phyloP scores from a whole-genome alignment of 92 coral and sea anemone genomes.

The Phenganax stokvisi region DNA sequence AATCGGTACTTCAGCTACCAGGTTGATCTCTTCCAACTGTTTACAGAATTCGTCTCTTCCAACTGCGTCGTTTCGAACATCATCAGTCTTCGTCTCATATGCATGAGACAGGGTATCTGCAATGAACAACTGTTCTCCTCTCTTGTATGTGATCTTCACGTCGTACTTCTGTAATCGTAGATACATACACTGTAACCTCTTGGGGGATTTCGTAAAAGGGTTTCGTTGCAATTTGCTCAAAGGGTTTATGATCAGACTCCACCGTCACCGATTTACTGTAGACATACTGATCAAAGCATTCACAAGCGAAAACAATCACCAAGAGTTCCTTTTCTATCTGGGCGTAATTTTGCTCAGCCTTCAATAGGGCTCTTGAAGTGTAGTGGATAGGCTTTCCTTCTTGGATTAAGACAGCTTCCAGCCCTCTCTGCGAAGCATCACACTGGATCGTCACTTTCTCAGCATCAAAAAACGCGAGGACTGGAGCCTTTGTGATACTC shows the following conservation, averaged over 20 bases:
- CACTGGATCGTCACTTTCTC: constrained; percentile 24
- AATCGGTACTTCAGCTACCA: not conserved
- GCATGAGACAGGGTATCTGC: constrained; percentile 32
- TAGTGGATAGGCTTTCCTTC: constrained; percentile 1
- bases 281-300: constrained; percentile 29
- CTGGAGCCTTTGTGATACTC: constrained; percentile 14
- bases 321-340: not conserved
- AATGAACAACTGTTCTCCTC: constrained; percentile 20
- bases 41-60: not conserved
- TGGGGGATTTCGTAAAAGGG: constrained; percentile 27
- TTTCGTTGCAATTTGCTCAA: constrained; percentile 26
- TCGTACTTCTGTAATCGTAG: not conserved
- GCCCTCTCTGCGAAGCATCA: constrained; percentile 21
- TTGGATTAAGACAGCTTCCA: constrained; percentile 3
- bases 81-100: not conserved
- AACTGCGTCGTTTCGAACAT: not conserved
- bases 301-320: too few species aligned
- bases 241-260: constrained; percentile 30
- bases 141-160: constrained; percentile 13
- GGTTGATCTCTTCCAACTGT: not conserved
- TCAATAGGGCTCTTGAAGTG: constrained; percentile 15
- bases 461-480: constrained; percentile 27
- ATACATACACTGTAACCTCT: constrained; percentile 8
- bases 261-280: constrained; percentile 6
- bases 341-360: constrained; percentile 16